Conservation (phyloP, 2,888 invertebrate species). For the Junonia oenone region DNA sequence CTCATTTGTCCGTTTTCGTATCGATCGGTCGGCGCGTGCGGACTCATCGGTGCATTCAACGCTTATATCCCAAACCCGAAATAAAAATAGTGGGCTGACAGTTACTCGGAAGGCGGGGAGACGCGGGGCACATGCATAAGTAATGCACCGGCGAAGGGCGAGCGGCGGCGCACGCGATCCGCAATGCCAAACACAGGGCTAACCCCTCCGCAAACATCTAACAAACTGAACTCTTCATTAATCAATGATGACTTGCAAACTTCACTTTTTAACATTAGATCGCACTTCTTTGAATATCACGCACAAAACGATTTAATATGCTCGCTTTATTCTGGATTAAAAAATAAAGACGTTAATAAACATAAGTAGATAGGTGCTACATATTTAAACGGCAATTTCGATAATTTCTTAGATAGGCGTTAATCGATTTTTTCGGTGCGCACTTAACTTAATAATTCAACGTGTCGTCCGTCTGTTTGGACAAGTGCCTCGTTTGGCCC, state of each 20-base stretch:
- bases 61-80: constrained; percentile 61
- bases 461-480: constrained; percentile 65
- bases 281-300: constrained; percentile 25
- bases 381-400: constrained; percentile 28
- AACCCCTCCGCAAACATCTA: constrained; percentile 47
- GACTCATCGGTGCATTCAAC: constrained; percentile 54
- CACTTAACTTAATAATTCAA: constrained; percentile 69
- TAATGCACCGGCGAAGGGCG: constrained; percentile 71
- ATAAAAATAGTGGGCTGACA: constrained; percentile 55
- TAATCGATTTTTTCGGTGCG: constrained; percentile 69
- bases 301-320: not conserved
- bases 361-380: not conserved
- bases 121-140: constrained; percentile 67
- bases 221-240: constrained; percentile 54
- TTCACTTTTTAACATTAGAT: constrained; percentile 32
- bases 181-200: constrained; percentile 51
- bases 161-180: constrained; percentile 65
- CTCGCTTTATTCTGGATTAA: not conserved
- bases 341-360: not conserved
- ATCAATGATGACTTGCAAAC: constrained; percentile 54
- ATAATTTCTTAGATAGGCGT: constrained; percentile 57
- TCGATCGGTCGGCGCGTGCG: constrained; percentile 48
- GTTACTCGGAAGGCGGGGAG: constrained; percentile 34
- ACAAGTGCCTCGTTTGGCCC: constrained; percentile 70
- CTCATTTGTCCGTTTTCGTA: constrained; percentile 26